Evolutionary conservation across 2,113 vertebrate genomes (phyloP), one percentile per base, ranked within the genome.

Genomic region (Struthidea cinerea): DNA sequence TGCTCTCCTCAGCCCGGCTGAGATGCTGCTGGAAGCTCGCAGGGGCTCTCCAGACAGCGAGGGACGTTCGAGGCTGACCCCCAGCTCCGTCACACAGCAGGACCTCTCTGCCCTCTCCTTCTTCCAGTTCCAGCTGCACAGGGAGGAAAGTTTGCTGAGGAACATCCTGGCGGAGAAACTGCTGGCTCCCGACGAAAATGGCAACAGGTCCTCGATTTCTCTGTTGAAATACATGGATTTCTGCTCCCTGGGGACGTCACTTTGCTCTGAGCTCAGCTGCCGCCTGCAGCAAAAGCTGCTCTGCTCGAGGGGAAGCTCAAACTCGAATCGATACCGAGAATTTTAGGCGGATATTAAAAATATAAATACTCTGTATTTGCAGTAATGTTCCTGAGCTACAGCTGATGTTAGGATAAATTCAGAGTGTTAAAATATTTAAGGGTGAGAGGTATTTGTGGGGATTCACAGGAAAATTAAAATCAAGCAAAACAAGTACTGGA

Each of bases 41-140:
- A 2, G 12, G 5, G 28, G 27, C 9, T 39, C 69, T 70, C 9
- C 52, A 55, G 63, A 32, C 10, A 6, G 3, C 7, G 24, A 17
- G 14, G 22, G 28, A 81, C 22, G 8, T 26, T 14, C 27, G 52
- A 86, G 77, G 46, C 16, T 6, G 1, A 8, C 10, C 27, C 13
- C 39, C 0, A 5, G 4, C 23, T 9, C 84, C 35, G 85, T 64
- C 49, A 5, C 68, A 1, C 59, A 64, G 30, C 94, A 96, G 56
- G 94, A 97, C 37, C 93, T 86, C 86, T 90, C 96, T 23, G 77
- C 79, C 69, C 82, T 97, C 10, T 88, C 94, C 32, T 98, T 98
- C 93, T 99, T 99, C 95, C 97, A 98, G 96, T 97, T 97, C 35
- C 98, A 99, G 94, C 97, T 99, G 37, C 95, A 94, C 90, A 97